Evolutionary conservation across 2,888 invertebrate genomes (phyloP).

Genomic region (Scaptodrosophila latifasciaeformis): DNA sequence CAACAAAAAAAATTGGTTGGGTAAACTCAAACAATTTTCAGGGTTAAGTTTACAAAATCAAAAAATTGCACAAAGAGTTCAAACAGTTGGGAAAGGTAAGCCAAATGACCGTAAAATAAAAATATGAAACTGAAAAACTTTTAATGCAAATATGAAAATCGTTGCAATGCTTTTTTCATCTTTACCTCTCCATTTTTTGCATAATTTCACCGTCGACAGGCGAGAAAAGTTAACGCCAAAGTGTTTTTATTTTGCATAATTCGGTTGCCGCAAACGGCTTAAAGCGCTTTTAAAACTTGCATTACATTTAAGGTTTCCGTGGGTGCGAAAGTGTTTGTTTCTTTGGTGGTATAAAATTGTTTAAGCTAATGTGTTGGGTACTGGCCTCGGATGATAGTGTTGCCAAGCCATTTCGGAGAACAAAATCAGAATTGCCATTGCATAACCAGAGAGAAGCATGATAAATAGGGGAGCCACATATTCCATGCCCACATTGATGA

Average conservation of each 20-base stretch:
- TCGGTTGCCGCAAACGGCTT: slow-evolving; percentile 35
- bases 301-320: no score
- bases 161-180: slow-evolving; percentile 18
- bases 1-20: no score
- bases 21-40: no score
- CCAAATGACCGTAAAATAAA: no score
- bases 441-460: slow-evolving; percentile 57
- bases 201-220: slow-evolving; percentile 43
- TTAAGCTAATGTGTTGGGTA: background rate
- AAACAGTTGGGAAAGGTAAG: no score
- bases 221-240: slow-evolving; percentile 53
- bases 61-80: no score
- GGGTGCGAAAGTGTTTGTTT: background rate
- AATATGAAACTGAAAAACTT: slow-evolving; percentile 36
- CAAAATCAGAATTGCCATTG: slow-evolving; percentile 52
- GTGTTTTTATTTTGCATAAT: slow-evolving; percentile 37
- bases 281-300: slow-evolving; percentile 27
- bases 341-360: background rate
- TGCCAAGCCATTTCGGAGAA: slow-evolving; percentile 57
- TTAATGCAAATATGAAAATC: slow-evolving; percentile 64
- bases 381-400: slow-evolving; percentile 6
- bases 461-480: slow-evolving; percentile 71
- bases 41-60: no score
- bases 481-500: slow-evolving; percentile 70
- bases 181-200: slow-evolving; percentile 24